phyloP scores from a whole-genome alignment of 2,888 invertebrate genomes.

The Orthosia incerta region DNA sequence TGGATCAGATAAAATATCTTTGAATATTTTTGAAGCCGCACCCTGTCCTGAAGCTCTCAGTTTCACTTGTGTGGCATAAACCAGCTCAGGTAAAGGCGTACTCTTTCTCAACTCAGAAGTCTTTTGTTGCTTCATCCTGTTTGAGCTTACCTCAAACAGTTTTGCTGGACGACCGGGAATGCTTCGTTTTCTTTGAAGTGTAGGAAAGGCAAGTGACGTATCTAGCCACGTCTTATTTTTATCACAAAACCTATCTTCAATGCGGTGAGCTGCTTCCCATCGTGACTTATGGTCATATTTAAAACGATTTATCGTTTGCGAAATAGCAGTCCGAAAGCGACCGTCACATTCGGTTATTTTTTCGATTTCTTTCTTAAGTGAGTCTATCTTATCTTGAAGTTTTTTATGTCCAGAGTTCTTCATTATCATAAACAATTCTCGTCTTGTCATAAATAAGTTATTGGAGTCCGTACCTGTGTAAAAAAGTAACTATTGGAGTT shows the following conservation, averaged over 20 bases:
- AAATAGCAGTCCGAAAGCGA: neutral
- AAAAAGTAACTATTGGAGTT: too few species aligned
- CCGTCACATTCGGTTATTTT: neutral
- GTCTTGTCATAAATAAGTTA: neutral
- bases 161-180: conserved; percentile 10
- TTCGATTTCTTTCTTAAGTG: neutral
- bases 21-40: neutral
- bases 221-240: conserved; percentile 2
- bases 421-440: neutral
- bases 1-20: neutral
- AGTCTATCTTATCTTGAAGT: neutral
- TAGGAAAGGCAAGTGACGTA: neutral
- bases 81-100: neutral
- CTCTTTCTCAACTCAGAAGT: neutral
- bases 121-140: conserved; percentile 11
- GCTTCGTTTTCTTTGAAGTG: neutral
- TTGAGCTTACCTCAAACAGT: neutral
- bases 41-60: neutral
- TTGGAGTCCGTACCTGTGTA: too few species aligned
- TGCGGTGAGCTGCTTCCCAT: neutral
- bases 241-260: neutral
- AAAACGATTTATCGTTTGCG: neutral
- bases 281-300: neutral
- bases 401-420: neutral
- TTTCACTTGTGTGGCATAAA: conserved; percentile 11